phyloP scores from a whole-genome alignment of 2,797 vertebrate species.

The Nyctibius grandis region DNA sequence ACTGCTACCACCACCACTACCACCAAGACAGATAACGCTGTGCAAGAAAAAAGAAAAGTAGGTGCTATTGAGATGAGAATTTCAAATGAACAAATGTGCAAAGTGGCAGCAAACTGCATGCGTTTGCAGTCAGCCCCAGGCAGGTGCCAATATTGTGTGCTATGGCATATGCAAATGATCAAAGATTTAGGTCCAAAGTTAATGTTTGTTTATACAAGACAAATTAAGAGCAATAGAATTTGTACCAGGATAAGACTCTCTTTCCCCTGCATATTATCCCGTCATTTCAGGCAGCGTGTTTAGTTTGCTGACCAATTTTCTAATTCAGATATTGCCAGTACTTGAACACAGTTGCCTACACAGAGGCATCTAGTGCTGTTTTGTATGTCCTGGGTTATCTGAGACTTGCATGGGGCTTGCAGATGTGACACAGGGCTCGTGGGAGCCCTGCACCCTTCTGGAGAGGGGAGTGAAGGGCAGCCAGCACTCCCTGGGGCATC shows the following conservation, averaged over 20 bases:
- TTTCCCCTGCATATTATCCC: background rate
- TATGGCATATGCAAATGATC: background rate
- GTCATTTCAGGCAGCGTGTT: background rate
- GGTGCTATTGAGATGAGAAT: background rate
- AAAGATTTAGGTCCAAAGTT: background rate
- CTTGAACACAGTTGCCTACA: background rate
- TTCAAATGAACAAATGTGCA: background rate
- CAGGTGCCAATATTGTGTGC: background rate
- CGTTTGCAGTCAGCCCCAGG: background rate
- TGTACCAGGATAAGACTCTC: background rate
- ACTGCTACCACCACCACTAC: background rate
- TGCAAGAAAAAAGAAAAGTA: background rate
- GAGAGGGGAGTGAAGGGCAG: background rate
- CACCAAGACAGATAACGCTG: background rate
- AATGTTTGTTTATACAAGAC: background rate
- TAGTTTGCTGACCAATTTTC: background rate
- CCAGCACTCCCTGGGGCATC: fast-evolving
- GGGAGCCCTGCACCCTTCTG: background rate
- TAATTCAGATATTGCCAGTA: background rate
- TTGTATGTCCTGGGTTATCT: background rate
- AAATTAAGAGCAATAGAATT: background rate
- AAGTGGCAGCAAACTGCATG: background rate
- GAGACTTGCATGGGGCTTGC: background rate
- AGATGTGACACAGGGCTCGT: background rate
- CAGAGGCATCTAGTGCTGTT: background rate